Evolutionary conservation across 2,888 invertebrate species (phyloP), one percentile per base, ranked within the genome.

Genomic region (Bembecia ichneumoniformis): DNA sequence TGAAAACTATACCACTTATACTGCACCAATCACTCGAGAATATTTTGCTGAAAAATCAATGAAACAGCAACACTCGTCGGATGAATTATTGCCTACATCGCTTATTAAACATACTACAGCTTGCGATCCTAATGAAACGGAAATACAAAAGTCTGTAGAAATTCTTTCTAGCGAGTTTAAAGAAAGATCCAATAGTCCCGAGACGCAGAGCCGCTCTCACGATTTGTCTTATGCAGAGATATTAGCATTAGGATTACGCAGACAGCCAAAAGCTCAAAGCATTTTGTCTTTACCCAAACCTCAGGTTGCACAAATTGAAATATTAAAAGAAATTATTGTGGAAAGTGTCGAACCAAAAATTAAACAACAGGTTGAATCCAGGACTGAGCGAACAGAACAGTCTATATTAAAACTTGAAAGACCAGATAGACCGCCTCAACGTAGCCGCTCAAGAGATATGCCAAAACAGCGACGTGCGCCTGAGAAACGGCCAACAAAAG

Each of bases 141-240:
- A 40, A 11, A 13, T 7, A 11, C 40, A 40, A 40, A n/a, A n/a
- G 13, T 40, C 7, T 5, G 3, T 45, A 14, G 66, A 70, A 49
- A 49, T 74, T 36, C 57, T 54, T 20, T 52, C 61, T 35, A 54
- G 56, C 9, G 68, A 71, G 51, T 51, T 50, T 7, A 70, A 66
- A 11, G 64, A 67, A 35, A 69, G 77, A 51, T 64, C 73, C 35
- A 53, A 61, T 1, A 83, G 82, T 55, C 77, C 80, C 3, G 59
- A 65, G 3, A 53, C 62, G 3, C 69, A 59, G 54, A 57, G 61
- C 51, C 72, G 74, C 28, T 93, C 61, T 80, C 91, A 68, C 89
- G 94, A 89, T 55, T 87, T 91, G 62, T 92, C 93, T 0, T 93
- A 93, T 67, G 93, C 93, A 2, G 91, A 92, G 77, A 91, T 92